These are phyloP conservation scores for Semotilus atromaculatus DNA, from an alignment of 2,797 vertebrate genomes.

Conservation along the genomic window DNA sequence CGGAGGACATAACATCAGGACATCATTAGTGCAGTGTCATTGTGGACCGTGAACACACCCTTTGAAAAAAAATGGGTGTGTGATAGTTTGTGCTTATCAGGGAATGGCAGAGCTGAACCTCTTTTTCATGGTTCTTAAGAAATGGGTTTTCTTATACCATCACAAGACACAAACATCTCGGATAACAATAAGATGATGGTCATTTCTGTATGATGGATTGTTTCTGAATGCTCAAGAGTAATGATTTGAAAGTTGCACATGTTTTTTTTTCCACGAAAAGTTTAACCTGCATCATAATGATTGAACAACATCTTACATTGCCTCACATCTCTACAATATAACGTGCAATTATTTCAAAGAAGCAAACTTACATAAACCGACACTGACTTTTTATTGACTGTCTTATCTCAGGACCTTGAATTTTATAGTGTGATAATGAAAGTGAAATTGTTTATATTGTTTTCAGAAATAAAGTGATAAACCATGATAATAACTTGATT, in stretches of 20 bases:
- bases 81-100: slow-evolving; percentile 55
- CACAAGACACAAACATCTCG: slow-evolving; percentile 13
- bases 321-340: neutral
- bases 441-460: slow-evolving; percentile 2
- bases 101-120: slow-evolving; percentile 43
- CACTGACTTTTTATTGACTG: neutral
- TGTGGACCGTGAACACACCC: slow-evolving; percentile 50
- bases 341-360: neutral
- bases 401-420: slow-evolving; percentile 20
- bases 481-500: neutral
- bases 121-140: slow-evolving; percentile 23
- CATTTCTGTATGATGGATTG: neutral
- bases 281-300: neutral
- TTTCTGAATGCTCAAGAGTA: neutral
- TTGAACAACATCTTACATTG: neutral
- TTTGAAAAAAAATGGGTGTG: slow-evolving; percentile 45
- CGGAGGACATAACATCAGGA: slow-evolving; percentile 44
- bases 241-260: neutral
- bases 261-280: too few species aligned
- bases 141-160: slow-evolving; percentile 36
- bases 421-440: slow-evolving; percentile 18
- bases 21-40: slow-evolving; percentile 56
- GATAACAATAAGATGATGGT: slow-evolving; percentile 4
- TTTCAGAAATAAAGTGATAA: neutral
- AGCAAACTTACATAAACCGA: neutral